These are phyloP conservation scores for Pangasianodon hypophthalmus DNA, from an alignment of 2,113 vertebrate genomes.

Conservation along the genomic window DNA sequence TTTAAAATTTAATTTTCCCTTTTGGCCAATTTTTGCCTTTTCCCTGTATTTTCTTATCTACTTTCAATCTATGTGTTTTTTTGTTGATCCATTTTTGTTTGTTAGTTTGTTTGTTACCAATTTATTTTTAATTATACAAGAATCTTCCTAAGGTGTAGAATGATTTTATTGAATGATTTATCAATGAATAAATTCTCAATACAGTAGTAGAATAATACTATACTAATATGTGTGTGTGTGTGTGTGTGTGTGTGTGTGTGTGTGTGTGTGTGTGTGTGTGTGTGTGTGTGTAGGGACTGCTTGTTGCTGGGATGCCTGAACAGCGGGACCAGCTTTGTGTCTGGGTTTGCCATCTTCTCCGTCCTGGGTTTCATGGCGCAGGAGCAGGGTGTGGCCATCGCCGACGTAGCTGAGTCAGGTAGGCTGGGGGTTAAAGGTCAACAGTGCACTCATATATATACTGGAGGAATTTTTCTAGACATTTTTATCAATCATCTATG, in stretches of 20 bases:
- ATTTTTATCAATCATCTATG: neutral
- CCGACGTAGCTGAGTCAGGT: slow-evolving; percentile 93
- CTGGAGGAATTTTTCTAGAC: neutral
- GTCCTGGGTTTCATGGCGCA: slow-evolving; percentile 95
- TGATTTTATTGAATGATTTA: neutral
- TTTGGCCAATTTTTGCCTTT: neutral
- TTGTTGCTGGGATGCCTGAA: slow-evolving; percentile 89
- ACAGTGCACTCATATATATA: too few relatives aligned
- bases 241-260: slow-evolving; percentile 42
- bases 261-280: slow-evolving; percentile 36
- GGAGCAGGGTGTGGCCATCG: slow-evolving; percentile 91
- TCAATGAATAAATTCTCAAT: neutral
- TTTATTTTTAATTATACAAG: neutral
- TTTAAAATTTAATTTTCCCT: too few relatives aligned
- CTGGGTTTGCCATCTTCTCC: slow-evolving; percentile 95
- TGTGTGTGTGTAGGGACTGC: slow-evolving; percentile 80
- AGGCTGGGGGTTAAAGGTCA: slow-evolving; percentile 15
- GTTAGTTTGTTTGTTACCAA: neutral
- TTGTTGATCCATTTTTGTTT: neutral
- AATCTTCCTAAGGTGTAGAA: neutral
- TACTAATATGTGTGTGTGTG: slow-evolving; percentile 17
- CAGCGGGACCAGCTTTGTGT: slow-evolving; percentile 91
- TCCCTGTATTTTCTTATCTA: neutral
- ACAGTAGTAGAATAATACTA: neutral
- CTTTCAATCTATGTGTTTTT: neutral